Base-by-base conservation (phyloP, 2,888 invertebrate genomes). In the Xestia ashworthii region DNA sequence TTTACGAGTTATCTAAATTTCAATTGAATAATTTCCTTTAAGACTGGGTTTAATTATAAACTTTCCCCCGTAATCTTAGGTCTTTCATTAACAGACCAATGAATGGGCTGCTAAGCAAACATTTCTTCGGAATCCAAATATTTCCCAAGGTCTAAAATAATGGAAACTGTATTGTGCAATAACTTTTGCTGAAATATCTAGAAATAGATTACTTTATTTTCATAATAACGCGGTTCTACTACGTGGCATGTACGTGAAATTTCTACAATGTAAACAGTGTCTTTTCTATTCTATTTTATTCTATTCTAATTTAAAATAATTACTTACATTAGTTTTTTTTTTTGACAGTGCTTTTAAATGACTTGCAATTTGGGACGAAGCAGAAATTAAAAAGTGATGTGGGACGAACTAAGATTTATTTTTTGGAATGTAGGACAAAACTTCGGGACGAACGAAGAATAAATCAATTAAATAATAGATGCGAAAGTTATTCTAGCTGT, bases 51-150 rank as follows among this genome's bases (percentile, higher is more conserved):
- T 22, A 46, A 78, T 69, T 60, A 44, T 16, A 60, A 72, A 53
- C 12, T 38, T 62, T 38, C 22, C 44, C 80, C 25, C 9, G 44
- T 71, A 16, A 46, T 62, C 38, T 41, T 72, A 38, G 32, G 16
- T 53, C 22, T 72, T 46, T 22, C 11, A 53, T 53, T 41, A 48
- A 64, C 53, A 74, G 6, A 41, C 25, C 11, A 41, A 46, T 64
- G 38, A 5, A 53, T 73, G 38, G 6, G 50, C 8, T 62, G 60
- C 14, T 25, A 80, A 38, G 38, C 38, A 80, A 74, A 78, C 46
- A 64, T 46, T 46, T 55, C 50, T 55, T 25, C 9, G 5, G 11
- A 80, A 62, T 25, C 38, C 32, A 74, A 48, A 64, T 46, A 53
- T 64, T 64, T 14, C 46, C n/a, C 14, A 53, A 41, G 16, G 25